Evolutionary conservation across 2,113 vertebrate genomes (phyloP).

Genomic region (Grammatotria lemairii): DNA sequence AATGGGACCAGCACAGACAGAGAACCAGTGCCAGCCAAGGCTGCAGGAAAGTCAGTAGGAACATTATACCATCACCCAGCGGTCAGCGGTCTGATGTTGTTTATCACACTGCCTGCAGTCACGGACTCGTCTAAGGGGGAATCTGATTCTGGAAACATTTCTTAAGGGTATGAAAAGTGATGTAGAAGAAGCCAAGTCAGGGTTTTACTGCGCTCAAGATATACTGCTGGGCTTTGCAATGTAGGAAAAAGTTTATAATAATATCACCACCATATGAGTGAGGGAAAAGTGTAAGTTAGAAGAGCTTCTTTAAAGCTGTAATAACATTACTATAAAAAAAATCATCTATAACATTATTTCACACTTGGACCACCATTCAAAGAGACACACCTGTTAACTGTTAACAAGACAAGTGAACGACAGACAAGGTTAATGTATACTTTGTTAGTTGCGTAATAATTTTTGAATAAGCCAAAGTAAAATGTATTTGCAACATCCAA

Average conservation of each 20-base stretch:
- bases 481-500: neutral
- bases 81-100: constrained; percentile 41
- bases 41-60: constrained; percentile 41
- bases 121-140: neutral
- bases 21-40: constrained; percentile 13
- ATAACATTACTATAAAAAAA: neutral
- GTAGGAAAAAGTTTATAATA: neutral
- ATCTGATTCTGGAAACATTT: constrained; percentile 42
- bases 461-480: neutral
- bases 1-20: constrained; percentile 28
- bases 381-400: neutral
- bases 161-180: constrained; percentile 28
- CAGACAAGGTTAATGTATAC: neutral
- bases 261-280: neutral
- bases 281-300: neutral
- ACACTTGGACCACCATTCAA: neutral
- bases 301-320: neutral
- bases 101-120: constrained; percentile 40
- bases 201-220: neutral
- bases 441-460: neutral
- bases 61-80: constrained; percentile 41
- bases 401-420: neutral
- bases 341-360: neutral
- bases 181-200: neutral
- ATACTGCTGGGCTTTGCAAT: neutral